Percentiles rank a stretch among this genome's conserved stretches.
Evolutionary conservation across 2,113 vertebrate species (phyloP).

Genomic region (Antechinus flavipes): DNA sequence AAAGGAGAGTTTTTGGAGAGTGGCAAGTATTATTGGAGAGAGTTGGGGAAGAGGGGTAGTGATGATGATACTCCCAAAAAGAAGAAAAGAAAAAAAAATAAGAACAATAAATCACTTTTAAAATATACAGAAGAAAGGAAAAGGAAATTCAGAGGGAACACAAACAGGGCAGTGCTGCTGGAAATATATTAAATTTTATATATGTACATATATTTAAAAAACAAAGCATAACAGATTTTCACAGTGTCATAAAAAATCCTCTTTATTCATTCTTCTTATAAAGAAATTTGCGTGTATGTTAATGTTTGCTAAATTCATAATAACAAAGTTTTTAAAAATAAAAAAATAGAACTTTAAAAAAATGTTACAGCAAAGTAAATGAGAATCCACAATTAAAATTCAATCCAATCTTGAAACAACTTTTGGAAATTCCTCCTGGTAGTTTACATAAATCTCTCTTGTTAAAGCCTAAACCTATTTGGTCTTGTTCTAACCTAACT

Average conservation of each 20-base stretch:
- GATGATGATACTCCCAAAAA: background rate
- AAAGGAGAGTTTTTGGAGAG: background rate
- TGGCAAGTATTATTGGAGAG: background rate
- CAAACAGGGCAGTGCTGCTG: background rate
- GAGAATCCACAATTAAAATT: background rate
- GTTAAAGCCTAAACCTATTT: background rate
- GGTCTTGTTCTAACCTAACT: background rate
- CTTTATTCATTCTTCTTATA: background rate
- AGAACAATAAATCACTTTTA: background rate
- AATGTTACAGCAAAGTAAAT: background rate
- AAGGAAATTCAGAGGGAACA: background rate
- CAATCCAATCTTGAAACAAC: background rate
- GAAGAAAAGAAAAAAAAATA: background rate
- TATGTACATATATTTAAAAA: background rate
- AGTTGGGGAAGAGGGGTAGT: rapidly evolving
- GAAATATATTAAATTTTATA: background rate
- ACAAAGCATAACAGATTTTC: background rate
- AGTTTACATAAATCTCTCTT: background rate
- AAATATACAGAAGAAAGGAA: background rate
- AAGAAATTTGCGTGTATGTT: background rate
- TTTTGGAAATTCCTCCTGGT: background rate
- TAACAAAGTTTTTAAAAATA: background rate
- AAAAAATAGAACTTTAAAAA: background rate
- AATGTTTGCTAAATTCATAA: background rate
- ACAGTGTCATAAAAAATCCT: background rate